Conservation (phyloP, 2,113 vertebrate genomes). For the Agapornis roseicollis region DNA sequence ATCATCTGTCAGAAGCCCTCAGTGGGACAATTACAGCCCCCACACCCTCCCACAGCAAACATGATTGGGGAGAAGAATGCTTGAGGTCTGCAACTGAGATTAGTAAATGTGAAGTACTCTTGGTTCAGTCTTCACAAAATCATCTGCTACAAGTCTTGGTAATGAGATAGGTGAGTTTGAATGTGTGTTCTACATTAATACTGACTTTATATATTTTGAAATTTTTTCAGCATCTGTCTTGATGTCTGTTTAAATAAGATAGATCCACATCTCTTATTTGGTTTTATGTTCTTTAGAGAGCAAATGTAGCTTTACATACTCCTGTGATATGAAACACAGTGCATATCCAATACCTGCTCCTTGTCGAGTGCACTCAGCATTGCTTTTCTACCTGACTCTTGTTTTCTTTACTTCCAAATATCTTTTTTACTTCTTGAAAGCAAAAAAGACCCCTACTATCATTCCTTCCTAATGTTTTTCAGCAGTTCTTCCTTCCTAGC, state of each 20-base stretch:
- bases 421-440: background rate
- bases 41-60: slow-evolving; percentile 43
- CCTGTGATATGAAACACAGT: background rate
- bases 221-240: background rate
- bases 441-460: background rate
- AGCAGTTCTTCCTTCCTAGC: background rate
- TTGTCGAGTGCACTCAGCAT: background rate
- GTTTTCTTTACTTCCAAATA: background rate
- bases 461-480: background rate
- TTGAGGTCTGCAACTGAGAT: slow-evolving; percentile 28
- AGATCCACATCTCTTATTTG: background rate
- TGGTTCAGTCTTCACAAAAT: background rate
- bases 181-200: background rate
- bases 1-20: slow-evolving; percentile 47
- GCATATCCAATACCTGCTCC: background rate
- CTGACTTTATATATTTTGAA: background rate
- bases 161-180: background rate
- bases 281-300: background rate
- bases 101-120: background rate
- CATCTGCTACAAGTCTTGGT: background rate
- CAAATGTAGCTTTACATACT: background rate
- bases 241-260: background rate
- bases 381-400: background rate
- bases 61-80: slow-evolving; percentile 10
- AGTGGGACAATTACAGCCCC: slow-evolving; percentile 53